Conservation (phyloP, 2,888 invertebrate species). For the Hyles lineata region DNA sequence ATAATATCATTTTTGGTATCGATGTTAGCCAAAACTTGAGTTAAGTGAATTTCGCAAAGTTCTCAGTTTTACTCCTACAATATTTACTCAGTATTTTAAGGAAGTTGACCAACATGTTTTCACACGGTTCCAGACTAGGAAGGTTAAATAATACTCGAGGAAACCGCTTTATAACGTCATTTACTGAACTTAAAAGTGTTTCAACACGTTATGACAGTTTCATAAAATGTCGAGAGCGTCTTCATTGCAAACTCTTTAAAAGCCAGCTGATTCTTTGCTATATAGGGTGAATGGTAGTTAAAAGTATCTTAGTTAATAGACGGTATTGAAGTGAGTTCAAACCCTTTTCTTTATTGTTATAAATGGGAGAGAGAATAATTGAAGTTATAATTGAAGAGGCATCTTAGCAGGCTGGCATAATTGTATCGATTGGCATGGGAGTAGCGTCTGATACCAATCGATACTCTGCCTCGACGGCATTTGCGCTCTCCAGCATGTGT, state of each 20-base stretch:
- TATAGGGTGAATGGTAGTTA: neutral
- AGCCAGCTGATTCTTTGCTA: neutral
- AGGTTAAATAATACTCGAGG: conserved; percentile 1
- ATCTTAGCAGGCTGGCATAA: too few species aligned
- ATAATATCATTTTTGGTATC: too few species aligned
- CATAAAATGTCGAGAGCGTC: neutral
- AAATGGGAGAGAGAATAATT: too few species aligned
- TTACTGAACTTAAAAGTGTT: conserved; percentile 9
- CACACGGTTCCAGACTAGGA: neutral
- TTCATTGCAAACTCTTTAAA: conserved; percentile 3
- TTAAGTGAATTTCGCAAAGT: neutral
- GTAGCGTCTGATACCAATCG: too few species aligned
- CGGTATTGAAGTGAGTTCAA: too few species aligned
- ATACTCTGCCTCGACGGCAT: too few species aligned
- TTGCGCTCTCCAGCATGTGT: too few species aligned
- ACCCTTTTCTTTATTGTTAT: too few species aligned
- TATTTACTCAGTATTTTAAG: neutral
- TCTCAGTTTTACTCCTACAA: neutral
- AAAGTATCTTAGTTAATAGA: neutral
- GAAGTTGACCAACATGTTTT: neutral
- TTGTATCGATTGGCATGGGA: too few species aligned
- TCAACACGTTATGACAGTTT: neutral
- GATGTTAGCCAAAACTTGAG: too few species aligned
- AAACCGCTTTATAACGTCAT: conserved; percentile 2
- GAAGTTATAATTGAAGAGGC: too few species aligned